A percentile compares a stretch with the other conserved stretches of the same genome.
Evolutionary conservation across 1,140 invertebrate species (phyloP).

Genomic region (Atta cephalotes): DNA sequence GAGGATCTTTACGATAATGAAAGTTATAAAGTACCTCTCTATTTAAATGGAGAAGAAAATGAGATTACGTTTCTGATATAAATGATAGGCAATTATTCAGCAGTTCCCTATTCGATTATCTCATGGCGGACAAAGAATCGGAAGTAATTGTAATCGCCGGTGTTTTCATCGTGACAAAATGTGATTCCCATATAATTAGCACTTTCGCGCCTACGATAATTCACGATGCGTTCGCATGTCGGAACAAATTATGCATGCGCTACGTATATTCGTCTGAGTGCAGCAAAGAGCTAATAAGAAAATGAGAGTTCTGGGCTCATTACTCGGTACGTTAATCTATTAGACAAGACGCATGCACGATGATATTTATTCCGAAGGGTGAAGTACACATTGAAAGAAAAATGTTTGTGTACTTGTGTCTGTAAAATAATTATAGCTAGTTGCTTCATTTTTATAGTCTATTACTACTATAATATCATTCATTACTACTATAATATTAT

Average conservation of each 20-base stretch:
- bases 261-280: background rate
- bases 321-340: background rate
- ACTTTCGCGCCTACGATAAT: slow-evolving; percentile 14
- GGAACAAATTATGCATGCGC: background rate
- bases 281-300: background rate
- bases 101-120: slow-evolving; percentile 31
- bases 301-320: slow-evolving; percentile 2
- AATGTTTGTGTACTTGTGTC: too few species aligned
- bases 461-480: too few species aligned
- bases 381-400: background rate
- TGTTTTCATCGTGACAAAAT: slow-evolving; percentile 35
- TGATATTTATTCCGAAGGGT: background rate
- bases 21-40: background rate
- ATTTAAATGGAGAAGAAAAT: slow-evolving; percentile 23
- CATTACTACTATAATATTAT: too few species aligned
- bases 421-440: too few species aligned
- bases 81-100: slow-evolving; percentile 22
- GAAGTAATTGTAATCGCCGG: slow-evolving; percentile 35
- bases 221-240: background rate
- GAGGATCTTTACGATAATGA: slow-evolving; percentile 9
- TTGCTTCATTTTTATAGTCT: too few species aligned
- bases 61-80: background rate
- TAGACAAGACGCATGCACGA: background rate
- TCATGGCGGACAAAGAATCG: slow-evolving; percentile 15
- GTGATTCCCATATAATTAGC: slow-evolving; percentile 26